Base-by-base conservation (phyloP, 2,888 invertebrate species). In the Litoditis marina region DNA sequence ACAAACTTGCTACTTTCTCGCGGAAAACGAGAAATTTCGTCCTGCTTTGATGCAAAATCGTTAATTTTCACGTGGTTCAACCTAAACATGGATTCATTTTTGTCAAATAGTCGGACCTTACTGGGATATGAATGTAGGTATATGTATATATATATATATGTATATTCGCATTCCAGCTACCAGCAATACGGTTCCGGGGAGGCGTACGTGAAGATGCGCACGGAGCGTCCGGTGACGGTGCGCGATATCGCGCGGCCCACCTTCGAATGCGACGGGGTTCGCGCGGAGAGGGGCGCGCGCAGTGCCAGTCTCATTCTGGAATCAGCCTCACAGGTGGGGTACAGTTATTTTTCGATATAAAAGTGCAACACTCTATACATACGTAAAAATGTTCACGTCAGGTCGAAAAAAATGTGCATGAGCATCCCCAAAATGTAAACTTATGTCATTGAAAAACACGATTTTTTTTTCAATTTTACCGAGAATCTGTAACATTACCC, bases 181-280 rank as follows among this genome's bases (percentile, higher is more conserved):
- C 57, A 62, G 25, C 62, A 62, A 36, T 62, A 50, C 30, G 62
- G 62, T 19, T 56, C 62, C 7, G 62, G 52, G 5, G 62, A 62
- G 25, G 57, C 57, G 19, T 57, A 50, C 22, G 27, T 52, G 5
- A 31, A 52, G 51, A 57, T 62, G 57, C 16, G 36, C 22, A 57
- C 57, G 4, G 62, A 62, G 30, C 56, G 62, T 2, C 56, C 57
- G 7, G 51, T 57, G 7, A 57, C 57, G 13, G 57, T 52, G 8
- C 36, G 62, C 25, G 51, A 28, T 25, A 51, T 51, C 4, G 8
- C 56, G 4, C 27, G 52, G 25, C 57, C 56, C n/a, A 28, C 57
- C 16, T 62, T 57, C 30, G 62, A 62, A 50, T 27, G 27, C 11
- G 57, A 62, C 27, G 46, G 51, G 19, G 49, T 22, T 31, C 22